Base-by-base conservation (phyloP, 2,888 invertebrate genomes). In the Caenorhabditis angaria region DNA sequence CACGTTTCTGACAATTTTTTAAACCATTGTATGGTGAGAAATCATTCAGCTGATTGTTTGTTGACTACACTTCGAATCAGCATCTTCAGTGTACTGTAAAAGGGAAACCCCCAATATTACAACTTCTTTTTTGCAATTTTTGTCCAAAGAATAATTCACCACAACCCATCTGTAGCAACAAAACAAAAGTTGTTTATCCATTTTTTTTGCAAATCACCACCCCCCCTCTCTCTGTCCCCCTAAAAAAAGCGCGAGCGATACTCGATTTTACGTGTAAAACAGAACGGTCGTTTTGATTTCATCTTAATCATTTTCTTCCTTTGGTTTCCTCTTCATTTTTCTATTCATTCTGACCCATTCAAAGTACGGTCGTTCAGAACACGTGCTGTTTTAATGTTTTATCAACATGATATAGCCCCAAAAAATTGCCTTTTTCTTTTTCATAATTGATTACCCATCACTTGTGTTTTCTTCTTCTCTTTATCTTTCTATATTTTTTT, bases 331-430 rank as follows among this genome's bases (percentile, higher is more conserved):
- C 2, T 14, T 41, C 41, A 18, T 10, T 41, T 41, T 41, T 14
- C 59, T 55, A 50, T 53, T 62, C 55, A 28, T 27, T 14, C 54
- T 65, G 70, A 65, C 70, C 70, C 70, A 65, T 60, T n/a, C 65
- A 65, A 65, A 70, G 70, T 62, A 70, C 70, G 65, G 56, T 61
- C 56, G 27, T 27, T 24, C 12, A 24, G 18, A 54, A 54, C 54
- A 54, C 28, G 54, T 54, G 25, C 54, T 18, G 54, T 41, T 41
- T 41, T 18, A 18, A 41, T 41, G 41, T 41, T 41, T 41, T 18
- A 18, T 41, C 3, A 3, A 14, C 3, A 12, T 41, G n/a, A n/a
- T n/a, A n/a, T n/a, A n/a, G n/a, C n/a, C n/a, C n/a, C n/a, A 48
- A n/a, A 54, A 54, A 24, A 27, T 18, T 27, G 24, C 25, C 28